phyloP scores from a whole-genome alignment of 2,113 vertebrate species.

The Anhinga anhinga region DNA sequence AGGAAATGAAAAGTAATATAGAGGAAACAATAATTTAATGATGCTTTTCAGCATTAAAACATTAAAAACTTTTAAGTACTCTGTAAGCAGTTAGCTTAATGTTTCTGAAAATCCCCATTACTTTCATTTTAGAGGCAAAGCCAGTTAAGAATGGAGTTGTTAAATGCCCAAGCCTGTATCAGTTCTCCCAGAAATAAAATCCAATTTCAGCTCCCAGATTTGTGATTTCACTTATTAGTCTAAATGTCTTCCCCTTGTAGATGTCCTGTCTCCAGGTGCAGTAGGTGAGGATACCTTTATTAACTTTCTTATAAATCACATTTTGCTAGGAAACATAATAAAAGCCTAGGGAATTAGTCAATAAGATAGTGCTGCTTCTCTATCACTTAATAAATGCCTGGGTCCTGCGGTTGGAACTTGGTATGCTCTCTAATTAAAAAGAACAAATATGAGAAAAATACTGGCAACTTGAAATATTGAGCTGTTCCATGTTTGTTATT shows the following conservation, averaged over 20 bases:
- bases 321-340: slow-evolving; percentile 64
- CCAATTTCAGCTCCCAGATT: slow-evolving; percentile 46
- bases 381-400: slow-evolving; percentile 52
- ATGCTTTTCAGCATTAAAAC: not conserved
- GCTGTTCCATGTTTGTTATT: slow-evolving; percentile 29
- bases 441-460: slow-evolving; percentile 58
- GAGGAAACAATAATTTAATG: not conserved
- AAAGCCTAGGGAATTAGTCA: slow-evolving; percentile 58
- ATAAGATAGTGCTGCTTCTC: slow-evolving; percentile 45
- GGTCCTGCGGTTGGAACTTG: not conserved
- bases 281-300: slow-evolving; percentile 63
- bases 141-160: not conserved
- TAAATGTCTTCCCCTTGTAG: slow-evolving; percentile 44
- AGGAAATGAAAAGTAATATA: not conserved
- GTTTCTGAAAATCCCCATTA: not conserved
- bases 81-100: not conserved
- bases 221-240: slow-evolving; percentile 59
- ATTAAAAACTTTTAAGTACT: not conserved
- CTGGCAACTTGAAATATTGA: slow-evolving; percentile 47
- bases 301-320: slow-evolving; percentile 60
- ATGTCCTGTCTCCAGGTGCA: slow-evolving; percentile 53
- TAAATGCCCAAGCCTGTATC: not conserved
- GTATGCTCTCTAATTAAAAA: slow-evolving; percentile 59
- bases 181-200: slow-evolving; percentile 25
- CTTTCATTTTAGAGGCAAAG: not conserved